Evolutionary conservation across 2,113 vertebrate species (phyloP).

Genomic region (Mesitornis unicolor): DNA sequence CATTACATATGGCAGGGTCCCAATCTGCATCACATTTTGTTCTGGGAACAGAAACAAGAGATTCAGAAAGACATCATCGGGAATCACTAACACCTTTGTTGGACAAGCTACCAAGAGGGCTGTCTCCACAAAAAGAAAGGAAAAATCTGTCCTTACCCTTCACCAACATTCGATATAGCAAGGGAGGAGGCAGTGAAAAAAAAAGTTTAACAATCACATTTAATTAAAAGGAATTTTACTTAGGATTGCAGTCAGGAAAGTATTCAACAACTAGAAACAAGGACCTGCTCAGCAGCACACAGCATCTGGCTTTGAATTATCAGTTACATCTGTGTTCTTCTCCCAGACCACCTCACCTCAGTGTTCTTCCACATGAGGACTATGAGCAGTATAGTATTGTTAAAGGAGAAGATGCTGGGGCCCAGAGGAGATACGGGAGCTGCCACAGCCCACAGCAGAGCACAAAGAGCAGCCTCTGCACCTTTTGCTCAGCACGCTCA

Average conservation of each 20-base stretch:
- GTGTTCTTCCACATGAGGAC: neutral
- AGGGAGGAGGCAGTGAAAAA: neutral
- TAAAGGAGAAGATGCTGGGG: neutral
- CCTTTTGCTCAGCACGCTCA: neutral
- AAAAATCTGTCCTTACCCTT: neutral
- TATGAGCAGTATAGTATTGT: neutral
- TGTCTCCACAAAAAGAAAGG: neutral
- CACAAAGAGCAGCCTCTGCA: neutral
- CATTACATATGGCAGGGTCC: neutral
- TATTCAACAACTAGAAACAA: neutral
- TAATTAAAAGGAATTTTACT: neutral
- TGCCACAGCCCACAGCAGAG: neutral
- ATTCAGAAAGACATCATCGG: neutral
- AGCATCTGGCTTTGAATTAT: neutral
- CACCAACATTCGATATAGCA: neutral
- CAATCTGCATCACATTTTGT: neutral
- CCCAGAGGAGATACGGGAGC: neutral
- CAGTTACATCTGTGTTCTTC: no score
- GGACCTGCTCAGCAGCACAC: neutral
- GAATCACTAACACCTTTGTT: neutral
- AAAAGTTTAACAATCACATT: neutral
- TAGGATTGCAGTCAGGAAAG: neutral
- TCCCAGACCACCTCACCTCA: neutral
- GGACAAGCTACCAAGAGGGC: neutral
- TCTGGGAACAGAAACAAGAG: slow-evolving; percentile 20